Base-by-base conservation (phyloP, 2,797 vertebrate genomes). In the Streptopelia turtur region DNA sequence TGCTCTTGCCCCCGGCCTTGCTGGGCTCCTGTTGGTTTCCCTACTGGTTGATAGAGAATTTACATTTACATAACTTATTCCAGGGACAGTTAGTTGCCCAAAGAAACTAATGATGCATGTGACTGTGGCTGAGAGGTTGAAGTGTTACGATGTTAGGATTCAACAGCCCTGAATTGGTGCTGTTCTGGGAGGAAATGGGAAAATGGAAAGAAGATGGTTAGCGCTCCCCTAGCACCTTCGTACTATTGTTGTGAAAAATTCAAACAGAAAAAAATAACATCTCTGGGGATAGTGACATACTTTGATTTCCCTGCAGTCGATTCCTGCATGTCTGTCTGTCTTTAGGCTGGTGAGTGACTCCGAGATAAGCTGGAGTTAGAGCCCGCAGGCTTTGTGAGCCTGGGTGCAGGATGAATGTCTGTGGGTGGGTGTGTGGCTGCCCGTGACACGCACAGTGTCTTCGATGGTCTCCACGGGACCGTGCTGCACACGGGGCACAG, bases 391-490 rank as follows among this genome's bases (percentile, higher is more conserved):
- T 35, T 8, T 45, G 65, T 28, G 49, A 63, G 56, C 25, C 5
- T 53, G 43, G 37, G 33, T 0, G 1, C 15, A 12, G 79, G 37
- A 11, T 0, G 1, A 25, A 4, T 18, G 13, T 24, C 18, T 22
- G n/a, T 3, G 41, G 41, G 9, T 18, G 53, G 4, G 43, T 11
- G 45, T 8, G 16, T 45, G 68, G 60, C 28, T 55, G 41, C 49
- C 27, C 55, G 55, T 27, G 49, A 43, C 30, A 16, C 28, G 21
- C 1, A 1, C 28, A 5, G 56, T 7, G 18, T 9, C 65, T 83
- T 43, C 0, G 2, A 1, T 22, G 57, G 22, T 47, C 25, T 37
- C 37, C 9, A 4, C 0, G 1, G 50, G 6, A 35, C 15, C 0
- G 3, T 0, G 4, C n/a, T n/a, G 37, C 22, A 60, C 43, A 21